Evolutionary conservation across 2,888 invertebrate species (phyloP).

Genomic region (Drosophila longiperda): DNA sequence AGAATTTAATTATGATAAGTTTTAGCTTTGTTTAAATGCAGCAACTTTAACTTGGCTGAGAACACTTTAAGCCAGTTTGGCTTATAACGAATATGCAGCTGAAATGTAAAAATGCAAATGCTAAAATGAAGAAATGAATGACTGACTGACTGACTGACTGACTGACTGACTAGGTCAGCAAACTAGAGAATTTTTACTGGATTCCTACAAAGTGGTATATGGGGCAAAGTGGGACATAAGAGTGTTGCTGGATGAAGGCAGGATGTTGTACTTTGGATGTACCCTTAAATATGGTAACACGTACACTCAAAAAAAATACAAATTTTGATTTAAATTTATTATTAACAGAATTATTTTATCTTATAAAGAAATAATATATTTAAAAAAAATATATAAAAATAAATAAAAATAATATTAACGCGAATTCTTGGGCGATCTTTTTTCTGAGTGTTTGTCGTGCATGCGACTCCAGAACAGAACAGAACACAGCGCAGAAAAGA

Average conservation of each 20-base stretch:
- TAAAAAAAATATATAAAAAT: too few species aligned
- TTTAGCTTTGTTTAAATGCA: neutral
- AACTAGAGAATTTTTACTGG: conserved; percentile 22
- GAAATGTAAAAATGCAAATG: conserved; percentile 49
- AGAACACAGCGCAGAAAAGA: neutral
- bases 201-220: conserved; percentile 1
- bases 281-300: conserved; percentile 10
- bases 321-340: too few species aligned
- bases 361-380: too few species aligned
- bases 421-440: neutral
- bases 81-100: conserved; percentile 4
- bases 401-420: too few species aligned
- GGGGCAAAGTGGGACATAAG: conserved; percentile 48
- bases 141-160: conserved; percentile 24
- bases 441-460: conserved; percentile 4
- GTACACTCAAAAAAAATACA: neutral
- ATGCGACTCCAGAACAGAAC: conserved; percentile 11
- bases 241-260: conserved; percentile 41
- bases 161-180: conserved; percentile 23
- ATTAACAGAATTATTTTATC: too few species aligned
- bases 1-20: neutral
- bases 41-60: neutral
- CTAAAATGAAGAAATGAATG: conserved; percentile 41
- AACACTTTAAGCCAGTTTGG: neutral
- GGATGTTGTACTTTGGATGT: conserved; percentile 29